Base-by-base conservation (phyloP, 2,797 vertebrate species). In the Chelon labrosus region DNA sequence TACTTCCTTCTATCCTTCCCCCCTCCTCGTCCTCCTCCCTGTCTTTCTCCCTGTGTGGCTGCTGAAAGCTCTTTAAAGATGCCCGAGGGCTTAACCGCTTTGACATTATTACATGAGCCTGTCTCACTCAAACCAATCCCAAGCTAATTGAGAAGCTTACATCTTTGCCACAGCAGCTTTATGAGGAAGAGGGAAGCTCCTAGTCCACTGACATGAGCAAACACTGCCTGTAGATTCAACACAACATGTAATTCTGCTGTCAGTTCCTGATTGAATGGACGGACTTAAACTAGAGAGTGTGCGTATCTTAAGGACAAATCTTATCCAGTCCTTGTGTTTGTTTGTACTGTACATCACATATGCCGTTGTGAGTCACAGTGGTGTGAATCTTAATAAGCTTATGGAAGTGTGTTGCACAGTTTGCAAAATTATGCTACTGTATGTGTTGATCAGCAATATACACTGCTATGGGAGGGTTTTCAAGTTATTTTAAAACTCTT, bases 11-110 rank as follows among this genome's bases (percentile, higher is more conserved):
- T 25, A 49, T 56, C 69, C 27, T 20, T 17, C 31, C 53, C 31
- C 56, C 27, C 64, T 51, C 65, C 74, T 58, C 61, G 19, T 38
- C 27, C n/a, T 27, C 42, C 27, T 38, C 11, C n/a, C 65, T 7
- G 31, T 53, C 64, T 61, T 69, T 65, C 70, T 58, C 68, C 61
- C 70, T 46, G 57, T 56, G 80, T 60, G 70, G 84, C 83, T 79
- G 86, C 78, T 87, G 87, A 91, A 92, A 92, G 89, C 91, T 88
- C 88, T 93, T 90, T 90, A 91, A 93, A 91, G 90, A 89, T 75
- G 83, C 88, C 88, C 63, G 9, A 64, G 74, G 86, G 88, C 88
- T 92, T 91, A 91, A 87, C 88, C 88, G 92, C 88, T 91, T 89
- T 91, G 88, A 92, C 91, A 89, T 91, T 89, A 92, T 93, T 91